These are phyloP conservation scores for Microctonus aethiopoides DNA, from an alignment of 2,888 invertebrate species.

Conservation along the genomic window DNA sequence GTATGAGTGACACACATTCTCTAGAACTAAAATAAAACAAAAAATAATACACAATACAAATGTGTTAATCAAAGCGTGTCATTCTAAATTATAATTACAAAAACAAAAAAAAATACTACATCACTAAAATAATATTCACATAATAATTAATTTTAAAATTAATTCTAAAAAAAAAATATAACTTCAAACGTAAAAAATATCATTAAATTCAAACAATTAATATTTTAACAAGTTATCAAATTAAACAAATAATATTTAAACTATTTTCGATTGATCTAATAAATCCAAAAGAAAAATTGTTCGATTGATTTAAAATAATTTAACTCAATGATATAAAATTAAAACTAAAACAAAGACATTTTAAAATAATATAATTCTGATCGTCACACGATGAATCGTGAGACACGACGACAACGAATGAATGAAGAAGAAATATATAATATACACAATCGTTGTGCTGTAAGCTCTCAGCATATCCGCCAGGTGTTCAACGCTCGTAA, in stretches of 20 bases:
- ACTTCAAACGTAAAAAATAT: too few species aligned
- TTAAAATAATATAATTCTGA: background rate
- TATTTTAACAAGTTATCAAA: too few species aligned
- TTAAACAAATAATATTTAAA: too few species aligned
- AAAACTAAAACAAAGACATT: background rate
- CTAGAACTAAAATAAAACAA: background rate
- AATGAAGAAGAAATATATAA: conserved; percentile 32
- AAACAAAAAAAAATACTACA: background rate
- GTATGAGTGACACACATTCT: background rate
- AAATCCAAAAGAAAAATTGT: too few species aligned
- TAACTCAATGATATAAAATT: background rate
- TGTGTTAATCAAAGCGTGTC: background rate
- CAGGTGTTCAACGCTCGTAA: conserved; percentile 40
- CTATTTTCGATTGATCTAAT: too few species aligned
- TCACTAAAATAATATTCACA: too few species aligned
- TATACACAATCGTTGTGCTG: conserved; percentile 22
- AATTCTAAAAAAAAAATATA: too few species aligned
- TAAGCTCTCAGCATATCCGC: conserved; percentile 27
- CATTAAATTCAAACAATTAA: too few species aligned
- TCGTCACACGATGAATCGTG: background rate
- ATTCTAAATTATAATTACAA: background rate
- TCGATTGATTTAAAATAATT: background rate
- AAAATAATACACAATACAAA: background rate
- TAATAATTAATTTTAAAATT: too few species aligned
- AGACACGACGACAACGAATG: conserved; percentile 27